These are phyloP conservation scores for Knipowitschia caucasica DNA, from an alignment of 2,797 vertebrate species.

Conservation along the genomic window DNA sequence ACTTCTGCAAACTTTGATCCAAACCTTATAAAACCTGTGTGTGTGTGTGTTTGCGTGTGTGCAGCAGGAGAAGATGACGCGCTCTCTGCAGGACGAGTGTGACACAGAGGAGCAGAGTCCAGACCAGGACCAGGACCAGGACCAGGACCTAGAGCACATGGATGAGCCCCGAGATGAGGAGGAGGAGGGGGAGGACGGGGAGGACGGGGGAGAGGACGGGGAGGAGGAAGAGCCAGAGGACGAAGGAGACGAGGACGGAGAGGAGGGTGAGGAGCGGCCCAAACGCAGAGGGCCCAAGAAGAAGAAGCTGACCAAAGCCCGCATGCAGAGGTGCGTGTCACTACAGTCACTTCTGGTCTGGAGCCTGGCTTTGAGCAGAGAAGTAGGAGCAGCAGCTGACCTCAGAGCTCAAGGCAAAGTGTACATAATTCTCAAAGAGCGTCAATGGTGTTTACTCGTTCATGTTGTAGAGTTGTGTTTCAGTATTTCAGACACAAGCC, in stretches of 20 bases:
- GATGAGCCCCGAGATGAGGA: slow-evolving; percentile 71
- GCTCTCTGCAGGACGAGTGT: slow-evolving; percentile 20
- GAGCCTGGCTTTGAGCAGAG: no score
- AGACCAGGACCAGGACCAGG: neutral
- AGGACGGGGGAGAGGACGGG: slow-evolving; percentile 82
- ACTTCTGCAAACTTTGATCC: no score
- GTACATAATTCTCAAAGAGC: no score
- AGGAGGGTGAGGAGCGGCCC: slow-evolving; percentile 83
- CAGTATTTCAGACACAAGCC: no score
- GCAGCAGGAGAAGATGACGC: neutral
- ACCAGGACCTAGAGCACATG: neutral
- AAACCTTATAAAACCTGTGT: no score
- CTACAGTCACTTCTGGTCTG: no score
- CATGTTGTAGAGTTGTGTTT: neutral
- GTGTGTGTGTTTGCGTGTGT: neutral
- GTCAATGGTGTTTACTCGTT: no score
- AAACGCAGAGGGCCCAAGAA: slow-evolving; percentile 95
- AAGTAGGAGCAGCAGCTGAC: no score
- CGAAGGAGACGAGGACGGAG: slow-evolving; percentile 88
- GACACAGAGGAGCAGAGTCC: slow-evolving; percentile 7
- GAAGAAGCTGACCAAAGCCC: slow-evolving; percentile 99
- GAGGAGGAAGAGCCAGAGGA: slow-evolving; percentile 85
- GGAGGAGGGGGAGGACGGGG: slow-evolving; percentile 78
- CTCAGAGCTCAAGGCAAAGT: no score
- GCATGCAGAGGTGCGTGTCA: slow-evolving; percentile 79